Evolutionary conservation across 2,113 vertebrate species (phyloP).

Genomic region (Ammodytes dubius): DNA sequence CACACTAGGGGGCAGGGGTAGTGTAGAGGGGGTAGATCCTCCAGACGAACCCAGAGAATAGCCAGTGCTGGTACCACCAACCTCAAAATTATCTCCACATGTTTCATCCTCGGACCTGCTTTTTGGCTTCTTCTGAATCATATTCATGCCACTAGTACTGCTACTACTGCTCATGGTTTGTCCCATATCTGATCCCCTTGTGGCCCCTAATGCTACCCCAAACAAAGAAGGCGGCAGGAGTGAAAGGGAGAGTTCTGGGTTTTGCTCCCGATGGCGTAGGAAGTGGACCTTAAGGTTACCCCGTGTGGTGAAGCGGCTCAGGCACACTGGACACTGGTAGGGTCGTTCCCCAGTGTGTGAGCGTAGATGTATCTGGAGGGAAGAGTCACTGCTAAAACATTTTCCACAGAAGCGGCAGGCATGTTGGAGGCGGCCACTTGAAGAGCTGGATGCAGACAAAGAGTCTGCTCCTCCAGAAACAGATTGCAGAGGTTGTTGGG

Average conservation of each 20-base stretch:
- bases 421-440: constrained; percentile 81
- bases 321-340: constrained; percentile 93
- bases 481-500: constrained; percentile 73
- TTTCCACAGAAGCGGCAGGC: constrained; percentile 93
- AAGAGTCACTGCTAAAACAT: constrained; percentile 92
- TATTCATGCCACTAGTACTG: constrained; percentile 74
- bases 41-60: constrained; percentile 75
- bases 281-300: constrained; percentile 96
- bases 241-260: constrained; percentile 93
- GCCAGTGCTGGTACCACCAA: constrained; percentile 52
- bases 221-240: constrained; percentile 89
- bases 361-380: constrained; percentile 93
- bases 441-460: constrained; percentile 61
- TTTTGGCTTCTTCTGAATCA: constrained; percentile 82
- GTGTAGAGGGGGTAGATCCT: constrained; percentile 80
- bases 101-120: constrained; percentile 77
- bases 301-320: constrained; percentile 93
- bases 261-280: constrained; percentile 92
- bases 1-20: constrained; percentile 85
- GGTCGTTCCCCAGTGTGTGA: constrained; percentile 94
- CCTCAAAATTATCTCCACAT: constrained; percentile 72
- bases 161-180: constrained; percentile 62
- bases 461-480: constrained; percentile 57
- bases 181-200: constrained; percentile 69
- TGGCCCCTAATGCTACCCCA: constrained; percentile 72